Evolutionary conservation across 2,888 invertebrate genomes (phyloP).

Genomic region (Polyploca ridens): DNA sequence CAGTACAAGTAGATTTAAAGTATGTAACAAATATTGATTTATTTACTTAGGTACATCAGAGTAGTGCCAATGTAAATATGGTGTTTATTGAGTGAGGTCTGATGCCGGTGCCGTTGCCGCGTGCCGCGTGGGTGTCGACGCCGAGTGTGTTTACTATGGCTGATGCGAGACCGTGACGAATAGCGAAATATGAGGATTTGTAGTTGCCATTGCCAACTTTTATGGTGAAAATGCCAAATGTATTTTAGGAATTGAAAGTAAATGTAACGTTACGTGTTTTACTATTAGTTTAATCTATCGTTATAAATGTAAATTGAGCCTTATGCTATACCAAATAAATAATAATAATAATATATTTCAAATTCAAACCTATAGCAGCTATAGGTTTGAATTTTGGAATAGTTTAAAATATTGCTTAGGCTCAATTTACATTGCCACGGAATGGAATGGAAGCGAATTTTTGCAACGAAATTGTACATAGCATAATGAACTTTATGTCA

Average conservation of each 20-base stretch:
- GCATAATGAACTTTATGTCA: too few species aligned
- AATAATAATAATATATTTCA: too few species aligned
- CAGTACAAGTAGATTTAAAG: neutral
- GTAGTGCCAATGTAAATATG: neutral
- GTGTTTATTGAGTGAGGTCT: neutral
- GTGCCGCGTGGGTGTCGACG: constrained; percentile 7
- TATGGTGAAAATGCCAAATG: neutral
- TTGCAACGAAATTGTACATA: too few species aligned
- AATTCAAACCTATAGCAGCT: too few species aligned
- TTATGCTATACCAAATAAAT: too few species aligned
- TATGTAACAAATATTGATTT: constrained; percentile 8
- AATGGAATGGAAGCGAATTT: too few species aligned
- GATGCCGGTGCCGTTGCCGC: too few species aligned
- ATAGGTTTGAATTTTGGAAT: too few species aligned
- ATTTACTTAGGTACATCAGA: neutral
- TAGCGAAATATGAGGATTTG: constrained; percentile 10
- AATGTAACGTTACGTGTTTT: neutral
- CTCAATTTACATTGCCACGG: too few species aligned
- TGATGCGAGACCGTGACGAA: constrained; percentile 2
- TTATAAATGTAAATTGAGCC: neutral
- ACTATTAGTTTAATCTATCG: too few species aligned
- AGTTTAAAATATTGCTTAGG: too few species aligned
- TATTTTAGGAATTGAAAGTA: neutral
- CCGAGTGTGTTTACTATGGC: constrained; percentile 9
- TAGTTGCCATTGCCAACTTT: constrained; percentile 6